These are phyloP conservation scores for Fregetta grallaria DNA, from an alignment of 2,113 vertebrate species.

Conservation along the genomic window DNA sequence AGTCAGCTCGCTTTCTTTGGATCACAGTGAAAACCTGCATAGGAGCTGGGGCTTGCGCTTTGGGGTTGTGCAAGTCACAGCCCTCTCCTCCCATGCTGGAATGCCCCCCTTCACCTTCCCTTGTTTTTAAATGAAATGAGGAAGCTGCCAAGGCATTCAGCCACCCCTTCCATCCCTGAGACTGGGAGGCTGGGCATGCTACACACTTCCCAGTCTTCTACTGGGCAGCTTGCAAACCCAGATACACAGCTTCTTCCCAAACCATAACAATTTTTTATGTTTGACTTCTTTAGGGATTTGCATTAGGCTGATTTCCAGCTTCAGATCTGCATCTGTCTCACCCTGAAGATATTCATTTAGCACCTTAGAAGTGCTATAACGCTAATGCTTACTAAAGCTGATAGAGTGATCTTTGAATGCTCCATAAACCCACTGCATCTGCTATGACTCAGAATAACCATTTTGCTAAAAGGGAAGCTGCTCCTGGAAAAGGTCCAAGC, in stretches of 20 bases:
- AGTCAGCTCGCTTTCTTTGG: neutral
- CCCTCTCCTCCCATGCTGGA: fast-evolving
- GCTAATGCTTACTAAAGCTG: neutral
- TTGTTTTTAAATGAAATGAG: neutral
- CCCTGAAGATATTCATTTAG: neutral
- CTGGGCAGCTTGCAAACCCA: neutral
- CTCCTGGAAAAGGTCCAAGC: neutral
- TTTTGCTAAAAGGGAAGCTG: neutral
- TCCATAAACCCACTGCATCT: neutral
- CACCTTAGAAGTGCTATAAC: neutral
- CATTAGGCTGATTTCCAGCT: neutral
- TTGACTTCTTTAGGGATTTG: neutral
- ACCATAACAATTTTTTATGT: neutral
- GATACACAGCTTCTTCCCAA: neutral
- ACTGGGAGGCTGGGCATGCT: fast-evolving
- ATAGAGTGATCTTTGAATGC: neutral
- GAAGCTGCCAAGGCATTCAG: fast-evolving
- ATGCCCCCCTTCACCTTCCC: neutral
- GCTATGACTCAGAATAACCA: neutral
- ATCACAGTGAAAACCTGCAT: neutral
- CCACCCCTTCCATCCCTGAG: neutral
- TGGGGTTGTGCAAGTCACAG: neutral
- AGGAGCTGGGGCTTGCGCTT: fast-evolving
- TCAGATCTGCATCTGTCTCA: neutral
- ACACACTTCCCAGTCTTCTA: neutral